Percentiles rank a stretch among this genome's conserved stretches.
Evolutionary conservation across 1,140 invertebrate species (phyloP).

Genomic region (Polypedilum vanderplanki): DNA sequence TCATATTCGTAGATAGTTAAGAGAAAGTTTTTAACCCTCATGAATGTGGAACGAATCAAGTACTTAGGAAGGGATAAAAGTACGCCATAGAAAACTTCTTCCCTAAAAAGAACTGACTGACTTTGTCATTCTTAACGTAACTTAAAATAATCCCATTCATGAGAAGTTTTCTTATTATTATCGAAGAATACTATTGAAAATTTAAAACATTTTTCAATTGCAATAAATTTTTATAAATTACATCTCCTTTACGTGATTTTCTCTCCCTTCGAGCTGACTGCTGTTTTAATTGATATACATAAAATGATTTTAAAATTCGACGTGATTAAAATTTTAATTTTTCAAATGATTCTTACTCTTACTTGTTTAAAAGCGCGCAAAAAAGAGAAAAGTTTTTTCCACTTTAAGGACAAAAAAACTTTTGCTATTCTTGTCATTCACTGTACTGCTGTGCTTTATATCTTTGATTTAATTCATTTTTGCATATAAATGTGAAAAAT

Average conservation of each 20-base stretch:
- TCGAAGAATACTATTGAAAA: too few species aligned
- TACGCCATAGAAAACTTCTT: too few species aligned
- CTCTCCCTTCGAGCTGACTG: neutral
- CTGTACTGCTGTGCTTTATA: neutral
- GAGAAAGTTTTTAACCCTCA: too few species aligned
- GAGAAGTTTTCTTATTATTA: too few species aligned
- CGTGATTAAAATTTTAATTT: constrained; percentile 28
- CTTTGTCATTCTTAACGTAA: too few species aligned
- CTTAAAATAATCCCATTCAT: too few species aligned
- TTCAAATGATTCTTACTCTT: neutral
- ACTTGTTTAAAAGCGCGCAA: too few species aligned
- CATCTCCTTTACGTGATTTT: constrained; percentile 20
- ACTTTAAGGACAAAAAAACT: neutral
- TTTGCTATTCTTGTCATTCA: neutral
- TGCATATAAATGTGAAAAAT: constrained; percentile 25
- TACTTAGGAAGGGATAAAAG: too few species aligned
- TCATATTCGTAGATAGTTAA: too few species aligned
- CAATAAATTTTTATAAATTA: constrained; percentile 25
- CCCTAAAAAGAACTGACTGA: too few species aligned
- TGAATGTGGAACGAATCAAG: too few species aligned
- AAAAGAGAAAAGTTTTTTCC: neutral
- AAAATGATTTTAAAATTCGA: constrained; percentile 21
- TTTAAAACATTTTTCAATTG: neutral
- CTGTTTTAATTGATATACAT: constrained; percentile 27
- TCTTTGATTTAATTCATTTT: constrained; percentile 24